These are phyloP conservation scores for Amazona ochrocephala DNA, from an alignment of 2,797 vertebrate genomes.

Conservation along the genomic window DNA sequence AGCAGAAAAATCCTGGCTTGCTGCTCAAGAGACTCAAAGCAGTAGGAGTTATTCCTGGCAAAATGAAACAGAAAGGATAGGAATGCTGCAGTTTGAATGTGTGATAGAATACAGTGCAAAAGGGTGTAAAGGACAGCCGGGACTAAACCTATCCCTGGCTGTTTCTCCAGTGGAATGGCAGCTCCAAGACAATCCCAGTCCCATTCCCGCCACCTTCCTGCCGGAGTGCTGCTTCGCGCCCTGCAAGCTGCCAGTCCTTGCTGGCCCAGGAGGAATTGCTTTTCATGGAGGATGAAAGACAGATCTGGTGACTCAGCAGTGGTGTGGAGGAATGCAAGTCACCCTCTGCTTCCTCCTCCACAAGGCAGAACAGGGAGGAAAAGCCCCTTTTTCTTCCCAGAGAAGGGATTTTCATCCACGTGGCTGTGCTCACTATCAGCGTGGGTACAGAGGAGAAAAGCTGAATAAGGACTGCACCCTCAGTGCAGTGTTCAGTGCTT, in stretches of 20 bases:
- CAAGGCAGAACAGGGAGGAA: rapidly evolving
- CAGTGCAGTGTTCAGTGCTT: rapidly evolving
- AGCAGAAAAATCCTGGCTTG: too few species aligned
- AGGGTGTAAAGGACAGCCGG: rapidly evolving
- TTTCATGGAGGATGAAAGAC: background rate
- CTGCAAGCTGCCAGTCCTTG: background rate
- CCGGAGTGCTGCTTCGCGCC: background rate
- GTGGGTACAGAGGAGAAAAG: rapidly evolving
- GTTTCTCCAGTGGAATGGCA: background rate
- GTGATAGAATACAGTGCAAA: background rate
- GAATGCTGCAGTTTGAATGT: rapidly evolving
- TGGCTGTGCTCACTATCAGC: background rate
- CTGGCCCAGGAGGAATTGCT: background rate
- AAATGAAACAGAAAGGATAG: background rate
- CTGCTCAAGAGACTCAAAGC: background rate
- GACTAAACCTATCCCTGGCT: background rate
- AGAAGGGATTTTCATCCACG: background rate
- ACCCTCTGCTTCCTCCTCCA: background rate
- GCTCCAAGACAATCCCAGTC: rapidly evolving
- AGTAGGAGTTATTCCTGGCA: background rate
- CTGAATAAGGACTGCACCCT: background rate
- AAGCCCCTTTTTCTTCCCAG: background rate
- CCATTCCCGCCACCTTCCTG: background rate
- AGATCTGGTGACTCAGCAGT: background rate
- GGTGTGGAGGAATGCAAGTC: background rate